These are phyloP conservation scores for Apamea sordens DNA, from an alignment of 2,888 invertebrate genomes.

Conservation along the genomic window DNA sequence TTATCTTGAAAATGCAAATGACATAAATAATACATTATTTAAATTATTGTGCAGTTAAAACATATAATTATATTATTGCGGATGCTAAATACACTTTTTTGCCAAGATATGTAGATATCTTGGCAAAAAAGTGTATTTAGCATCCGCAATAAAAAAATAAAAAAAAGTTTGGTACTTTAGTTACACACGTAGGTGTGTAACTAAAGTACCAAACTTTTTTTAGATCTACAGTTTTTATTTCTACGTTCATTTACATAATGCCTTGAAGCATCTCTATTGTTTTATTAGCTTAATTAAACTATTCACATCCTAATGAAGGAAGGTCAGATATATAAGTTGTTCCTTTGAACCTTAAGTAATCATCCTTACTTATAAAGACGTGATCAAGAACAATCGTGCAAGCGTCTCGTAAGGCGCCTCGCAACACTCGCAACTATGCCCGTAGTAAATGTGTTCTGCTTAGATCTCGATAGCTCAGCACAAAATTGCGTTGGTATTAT, in stretches of 20 bases:
- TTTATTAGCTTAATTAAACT: slow-evolving; percentile 16
- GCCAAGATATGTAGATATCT: too few relatives aligned
- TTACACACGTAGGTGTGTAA: background rate
- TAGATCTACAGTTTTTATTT: background rate
- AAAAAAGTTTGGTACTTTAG: too few relatives aligned
- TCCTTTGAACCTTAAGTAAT: slow-evolving; percentile 58
- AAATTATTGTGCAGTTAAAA: background rate
- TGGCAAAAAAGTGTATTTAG: too few relatives aligned
- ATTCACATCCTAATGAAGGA: slow-evolving; percentile 4
- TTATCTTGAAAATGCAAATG: background rate
- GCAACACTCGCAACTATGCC: slow-evolving; percentile 18
- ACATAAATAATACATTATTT: background rate
- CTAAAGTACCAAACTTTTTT: background rate
- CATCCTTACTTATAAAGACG: slow-evolving; percentile 49
- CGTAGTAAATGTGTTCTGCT: slow-evolving; percentile 62
- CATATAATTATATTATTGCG: slow-evolving; percentile 5
- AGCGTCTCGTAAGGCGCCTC: slow-evolving; percentile 18
- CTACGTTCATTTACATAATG: background rate
- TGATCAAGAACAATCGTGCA: slow-evolving; percentile 55
- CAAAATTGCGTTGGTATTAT: slow-evolving; percentile 79
- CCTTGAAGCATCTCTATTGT: background rate
- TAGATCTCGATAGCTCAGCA: slow-evolving; percentile 70
- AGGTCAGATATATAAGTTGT: slow-evolving; percentile 26
- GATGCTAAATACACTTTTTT: slow-evolving; percentile 5
- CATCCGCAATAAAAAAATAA: too few relatives aligned